Percentiles rank a stretch among this genome's conserved stretches.
phyloP scores from a whole-genome alignment of 2,113 vertebrate genomes.

The Pipra filicauda region DNA sequence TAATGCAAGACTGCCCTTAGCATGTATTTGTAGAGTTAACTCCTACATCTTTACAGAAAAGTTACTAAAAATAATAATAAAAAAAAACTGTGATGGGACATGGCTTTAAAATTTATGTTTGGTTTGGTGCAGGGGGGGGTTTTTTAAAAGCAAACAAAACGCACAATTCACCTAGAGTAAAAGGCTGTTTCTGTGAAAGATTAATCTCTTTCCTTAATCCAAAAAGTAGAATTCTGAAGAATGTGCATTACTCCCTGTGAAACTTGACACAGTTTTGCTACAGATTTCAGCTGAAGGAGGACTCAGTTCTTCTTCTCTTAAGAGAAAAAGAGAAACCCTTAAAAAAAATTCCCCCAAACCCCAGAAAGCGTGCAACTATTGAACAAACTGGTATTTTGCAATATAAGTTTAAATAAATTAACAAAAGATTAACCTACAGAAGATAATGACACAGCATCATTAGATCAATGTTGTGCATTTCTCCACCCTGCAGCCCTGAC shows the following conservation, averaged over 20 bases:
- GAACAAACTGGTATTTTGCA: neutral
- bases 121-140: neutral
- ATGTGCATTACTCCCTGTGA: neutral
- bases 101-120: neutral
- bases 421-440: neutral
- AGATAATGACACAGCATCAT: neutral
- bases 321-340: neutral
- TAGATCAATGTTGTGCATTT: neutral
- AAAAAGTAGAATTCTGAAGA: neutral
- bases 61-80: neutral
- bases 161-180: neutral
- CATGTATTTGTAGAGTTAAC: neutral
- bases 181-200: neutral
- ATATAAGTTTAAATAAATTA: neutral
- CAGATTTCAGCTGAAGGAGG: neutral
- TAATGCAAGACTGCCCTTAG: neutral
- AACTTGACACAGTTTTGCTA: neutral
- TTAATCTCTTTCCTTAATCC: neutral
- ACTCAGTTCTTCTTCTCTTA: neutral
- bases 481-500: neutral
- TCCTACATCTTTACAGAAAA: neutral
- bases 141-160: neutral
- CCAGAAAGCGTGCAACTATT: neutral
- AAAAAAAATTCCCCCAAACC: neutral
- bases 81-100: neutral